Evolutionary conservation across 2,113 vertebrate genomes (phyloP), one percentile per base, ranked within the genome.

Genomic region (Nansenia antarctica): DNA sequence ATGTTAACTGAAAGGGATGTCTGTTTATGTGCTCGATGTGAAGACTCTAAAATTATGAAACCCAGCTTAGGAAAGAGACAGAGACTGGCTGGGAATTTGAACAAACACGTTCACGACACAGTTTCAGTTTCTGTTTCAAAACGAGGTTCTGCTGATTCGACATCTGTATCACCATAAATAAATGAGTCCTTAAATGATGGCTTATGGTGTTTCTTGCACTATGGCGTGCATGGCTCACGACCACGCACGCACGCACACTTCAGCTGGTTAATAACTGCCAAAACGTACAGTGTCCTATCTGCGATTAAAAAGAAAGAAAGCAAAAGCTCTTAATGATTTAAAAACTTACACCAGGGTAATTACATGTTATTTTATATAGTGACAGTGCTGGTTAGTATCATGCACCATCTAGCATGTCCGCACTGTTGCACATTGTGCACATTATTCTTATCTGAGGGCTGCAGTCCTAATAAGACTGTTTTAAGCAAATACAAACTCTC

Each of bases 21-120:
- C 80, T 84, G 77, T 82, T 71, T 82, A 73, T 78, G 69, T 22
- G 20, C 54, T 69, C 59, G 60, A 65, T 67, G 39, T 55, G 37
- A 35, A 49, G 54, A 47, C 27, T 49, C 27, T 74, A 62, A 55
- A 45, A 35, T 49, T 57, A 64, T 72, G 71, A 78, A 76, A 66
- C 61, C 62, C 57, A 58, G 45, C 37, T 54, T 52, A 54, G 66
- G 69, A 66, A 54, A 64, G 68, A 69, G 14, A 74, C 60, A 30
- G n/a, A n/a, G 63, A 71, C 62, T 63, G 49, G 15, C 52, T 68
- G 70, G 34, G 68, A 69, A 52, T 20, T 37, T 37, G 35, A 37
- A 37, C 11, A 37, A n/a, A n/a, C 20, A 49, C 1, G 6, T 49
- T 20, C 45, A 20, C n/a, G 20, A 20, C 9, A 8, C n/a, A 49